Conservation (phyloP, 2,113 vertebrate species). For the Malurus alboscapulatus region DNA sequence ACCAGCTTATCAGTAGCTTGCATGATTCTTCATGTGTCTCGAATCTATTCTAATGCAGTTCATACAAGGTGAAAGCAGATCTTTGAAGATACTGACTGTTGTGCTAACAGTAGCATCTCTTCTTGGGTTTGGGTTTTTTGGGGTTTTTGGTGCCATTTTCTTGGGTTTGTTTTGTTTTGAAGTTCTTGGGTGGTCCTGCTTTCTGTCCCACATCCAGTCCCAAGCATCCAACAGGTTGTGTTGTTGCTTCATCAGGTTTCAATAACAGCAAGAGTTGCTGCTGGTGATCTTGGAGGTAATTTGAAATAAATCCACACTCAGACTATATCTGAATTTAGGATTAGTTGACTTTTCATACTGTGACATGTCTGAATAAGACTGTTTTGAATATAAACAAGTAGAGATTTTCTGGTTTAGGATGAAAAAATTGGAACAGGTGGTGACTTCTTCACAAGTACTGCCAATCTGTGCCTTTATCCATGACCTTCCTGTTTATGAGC, state of each 20-base stretch:
- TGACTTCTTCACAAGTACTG: not conserved
- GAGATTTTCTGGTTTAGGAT: not conserved
- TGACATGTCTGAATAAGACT: not conserved
- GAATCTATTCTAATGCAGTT: not conserved
- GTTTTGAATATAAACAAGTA: not conserved
- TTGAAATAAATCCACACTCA: not conserved
- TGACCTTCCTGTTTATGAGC: not conserved
- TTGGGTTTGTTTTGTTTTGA: not conserved
- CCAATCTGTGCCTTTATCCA: not conserved
- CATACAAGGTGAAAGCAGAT: not conserved
- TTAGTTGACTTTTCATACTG: not conserved
- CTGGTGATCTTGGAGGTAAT: not conserved
- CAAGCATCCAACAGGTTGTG: not conserved
- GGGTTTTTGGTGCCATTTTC: too few relatives aligned
- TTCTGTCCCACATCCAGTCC: not conserved
- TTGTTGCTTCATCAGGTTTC: not conserved
- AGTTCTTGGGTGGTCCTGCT: not conserved
- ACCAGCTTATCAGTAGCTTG: not conserved
- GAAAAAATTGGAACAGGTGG: not conserved
- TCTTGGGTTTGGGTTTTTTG: not conserved
- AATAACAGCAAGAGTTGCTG: not conserved
- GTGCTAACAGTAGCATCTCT: not conserved
- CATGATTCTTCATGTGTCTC: not conserved
- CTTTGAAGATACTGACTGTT: not conserved
- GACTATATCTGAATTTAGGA: not conserved